Conservation (phyloP, 2,888 invertebrate species). For the Adela reaumurella region DNA sequence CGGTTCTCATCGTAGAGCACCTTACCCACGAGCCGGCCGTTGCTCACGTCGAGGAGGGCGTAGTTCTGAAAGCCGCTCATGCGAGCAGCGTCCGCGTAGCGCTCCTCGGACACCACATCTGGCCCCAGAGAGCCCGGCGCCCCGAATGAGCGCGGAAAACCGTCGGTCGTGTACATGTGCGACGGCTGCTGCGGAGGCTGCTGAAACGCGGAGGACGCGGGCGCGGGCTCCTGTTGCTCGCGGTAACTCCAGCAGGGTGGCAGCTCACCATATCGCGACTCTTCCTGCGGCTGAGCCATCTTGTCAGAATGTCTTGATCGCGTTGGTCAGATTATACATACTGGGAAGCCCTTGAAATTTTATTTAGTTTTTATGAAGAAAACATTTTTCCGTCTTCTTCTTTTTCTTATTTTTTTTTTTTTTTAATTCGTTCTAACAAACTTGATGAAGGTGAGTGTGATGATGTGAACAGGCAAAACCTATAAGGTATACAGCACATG, state of each 20-base stretch:
- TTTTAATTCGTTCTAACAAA: too few relatives aligned
- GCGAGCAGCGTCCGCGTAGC: conserved; percentile 22
- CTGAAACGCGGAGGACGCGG: not conserved
- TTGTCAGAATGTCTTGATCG: too few relatives aligned
- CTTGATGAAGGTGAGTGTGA: too few relatives aligned
- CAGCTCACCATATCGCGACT: conserved; percentile 42
- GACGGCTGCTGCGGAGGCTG: not conserved
- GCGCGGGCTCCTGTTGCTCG: conserved; percentile 5
- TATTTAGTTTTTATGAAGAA: too few relatives aligned
- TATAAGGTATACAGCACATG: too few relatives aligned
- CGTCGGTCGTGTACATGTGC: too few relatives aligned
- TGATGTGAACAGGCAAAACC: too few relatives aligned
- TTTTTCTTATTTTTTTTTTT: too few relatives aligned
- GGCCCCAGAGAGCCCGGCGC: not conserved
- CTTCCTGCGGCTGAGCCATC: conserved; percentile 29
- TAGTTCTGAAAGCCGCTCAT: conserved; percentile 29
- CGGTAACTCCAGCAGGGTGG: conserved; percentile 46
- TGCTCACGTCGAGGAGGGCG: conserved; percentile 42
- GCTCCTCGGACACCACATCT: not conserved
- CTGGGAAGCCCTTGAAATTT: too few relatives aligned
- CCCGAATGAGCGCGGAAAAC: not conserved
- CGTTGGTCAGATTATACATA: too few relatives aligned
- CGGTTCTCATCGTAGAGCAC: conserved; percentile 47
- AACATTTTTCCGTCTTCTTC: too few relatives aligned
- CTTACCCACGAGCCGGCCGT: conserved; percentile 36